Percentiles rank a stretch among this genome's conserved stretches.
phyloP scores from a whole-genome alignment of 2,797 vertebrate genomes.

The Pangasius mekongensis region DNA sequence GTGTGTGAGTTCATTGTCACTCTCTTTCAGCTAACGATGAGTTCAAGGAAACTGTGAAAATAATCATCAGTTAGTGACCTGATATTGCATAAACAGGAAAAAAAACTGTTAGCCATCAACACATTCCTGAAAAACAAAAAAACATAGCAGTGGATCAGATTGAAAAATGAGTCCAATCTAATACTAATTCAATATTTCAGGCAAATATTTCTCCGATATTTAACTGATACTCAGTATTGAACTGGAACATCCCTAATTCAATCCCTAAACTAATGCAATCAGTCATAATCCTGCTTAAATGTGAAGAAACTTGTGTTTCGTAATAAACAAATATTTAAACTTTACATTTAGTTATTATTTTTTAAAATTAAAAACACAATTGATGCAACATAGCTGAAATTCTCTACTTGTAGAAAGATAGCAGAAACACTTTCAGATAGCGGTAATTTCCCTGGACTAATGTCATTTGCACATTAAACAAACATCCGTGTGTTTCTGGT shows the following conservation, averaged over 20 bases:
- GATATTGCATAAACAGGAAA: neutral
- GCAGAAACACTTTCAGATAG: neutral
- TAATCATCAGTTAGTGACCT: neutral
- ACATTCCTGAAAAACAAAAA: neutral
- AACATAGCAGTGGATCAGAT: neutral
- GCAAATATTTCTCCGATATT: neutral
- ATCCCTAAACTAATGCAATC: neutral
- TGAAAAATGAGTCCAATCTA: neutral
- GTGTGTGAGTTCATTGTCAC: neutral
- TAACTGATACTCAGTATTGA: too few relatives aligned
- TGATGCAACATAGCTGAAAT: neutral
- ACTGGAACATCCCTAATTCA: neutral
- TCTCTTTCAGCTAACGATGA: neutral
- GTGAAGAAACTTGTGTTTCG: neutral
- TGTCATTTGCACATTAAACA: constrained; percentile 49
- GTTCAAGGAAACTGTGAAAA: neutral
- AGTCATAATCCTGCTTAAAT: neutral
- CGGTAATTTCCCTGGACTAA: constrained; percentile 38
- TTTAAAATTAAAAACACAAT: neutral
- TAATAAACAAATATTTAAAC: neutral
- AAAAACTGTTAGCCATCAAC: neutral
- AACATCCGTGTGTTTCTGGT: constrained; percentile 52
- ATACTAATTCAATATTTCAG: neutral
- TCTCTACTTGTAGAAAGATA: neutral
- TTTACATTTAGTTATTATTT: neutral